Base-by-base conservation (phyloP, 2,888 invertebrate species). In the Epistrophella euchroma region DNA sequence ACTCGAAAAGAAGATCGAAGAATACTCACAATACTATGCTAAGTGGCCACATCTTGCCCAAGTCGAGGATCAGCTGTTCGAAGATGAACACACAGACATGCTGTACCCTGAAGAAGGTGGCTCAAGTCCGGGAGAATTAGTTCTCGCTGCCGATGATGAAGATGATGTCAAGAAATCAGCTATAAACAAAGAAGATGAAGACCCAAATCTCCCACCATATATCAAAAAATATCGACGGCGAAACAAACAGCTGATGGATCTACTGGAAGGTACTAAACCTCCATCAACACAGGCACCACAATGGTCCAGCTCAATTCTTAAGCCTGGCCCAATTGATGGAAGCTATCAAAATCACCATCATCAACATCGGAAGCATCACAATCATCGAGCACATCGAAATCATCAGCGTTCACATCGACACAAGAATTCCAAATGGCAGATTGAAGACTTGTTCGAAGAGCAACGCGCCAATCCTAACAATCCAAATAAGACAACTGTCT, bases 41-140 rank as follows among this genome's bases (percentile, higher is more conserved):
- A 92, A 92, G 82, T 92, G 92, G 92, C 92, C 92, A 11, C 92
- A 92, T 88, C 89, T 92, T 84, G 91, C 91, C 5, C 90, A 91
- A 25, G 90, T 92, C 2, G 91, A 91, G 64, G 91, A 91, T 32
- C 91, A 91, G 83, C 88, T 90, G n/a, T 87, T 87, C n/a, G 82
- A 88, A 43, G 77, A 86, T 19, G 77, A 86, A 43, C 77, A 78
- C 11, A 47, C 77, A 0, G 86, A 86, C 10, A 52, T 86, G 19
- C 22, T 82, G 17, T 78, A 82, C 13, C 70, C 82, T 11, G 74
- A 82, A 15, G 81, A 68, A 2, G 68, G 68, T 62, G 62, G 62
- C 13, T 76, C 72, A 15, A 85, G 43, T 19, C 72, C 52, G 0
- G 76, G 68, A 0, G 81, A 81, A 25, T n/a, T 85, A 28, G 72